Evolutionary conservation across 2,113 vertebrate species (phyloP).

Genomic region (Stictonetta naevosa): DNA sequence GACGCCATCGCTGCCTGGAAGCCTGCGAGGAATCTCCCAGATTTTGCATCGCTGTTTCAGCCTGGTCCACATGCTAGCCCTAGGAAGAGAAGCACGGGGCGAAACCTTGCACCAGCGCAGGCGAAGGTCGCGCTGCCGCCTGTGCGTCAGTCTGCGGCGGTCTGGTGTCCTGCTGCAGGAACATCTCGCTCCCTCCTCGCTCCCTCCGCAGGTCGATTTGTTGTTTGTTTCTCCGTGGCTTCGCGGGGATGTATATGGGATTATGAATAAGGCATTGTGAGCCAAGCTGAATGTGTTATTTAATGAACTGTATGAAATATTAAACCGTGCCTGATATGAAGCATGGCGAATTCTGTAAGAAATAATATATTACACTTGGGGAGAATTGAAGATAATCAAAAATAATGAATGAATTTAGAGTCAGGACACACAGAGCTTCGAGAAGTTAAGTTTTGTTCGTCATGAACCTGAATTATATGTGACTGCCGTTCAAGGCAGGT

Average conservation of each 20-base stretch:
- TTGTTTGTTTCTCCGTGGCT: neutral
- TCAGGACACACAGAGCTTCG: slow-evolving; percentile 5
- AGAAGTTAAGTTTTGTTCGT: slow-evolving; percentile 23
- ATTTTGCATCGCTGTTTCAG: neutral
- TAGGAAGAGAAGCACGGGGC: neutral
- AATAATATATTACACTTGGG: slow-evolving; percentile 51
- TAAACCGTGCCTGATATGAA: slow-evolving; percentile 41
- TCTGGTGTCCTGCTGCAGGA: neutral
- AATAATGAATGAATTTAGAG: slow-evolving; percentile 55
- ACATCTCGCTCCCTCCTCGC: neutral
- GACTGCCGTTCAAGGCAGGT: neutral
- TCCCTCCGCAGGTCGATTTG: neutral
- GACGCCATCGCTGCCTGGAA: fast-evolving
- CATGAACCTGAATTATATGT: neutral
- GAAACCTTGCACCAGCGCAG: fast-evolving
- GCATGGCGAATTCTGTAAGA: slow-evolving; percentile 30
- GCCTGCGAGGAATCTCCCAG: neutral
- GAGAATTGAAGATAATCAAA: slow-evolving; percentile 49
- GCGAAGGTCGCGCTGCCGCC: fast-evolving
- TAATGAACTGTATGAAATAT: slow-evolving; percentile 73
- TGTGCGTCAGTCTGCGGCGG: too few species aligned
- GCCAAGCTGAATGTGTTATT: slow-evolving; percentile 22
- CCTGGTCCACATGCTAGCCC: neutral
- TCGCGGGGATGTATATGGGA: neutral
- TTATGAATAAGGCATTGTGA: slow-evolving; percentile 47